These are phyloP conservation scores for Saccostrea echinata DNA, from an alignment of 1,140 invertebrate species.

Conservation along the genomic window DNA sequence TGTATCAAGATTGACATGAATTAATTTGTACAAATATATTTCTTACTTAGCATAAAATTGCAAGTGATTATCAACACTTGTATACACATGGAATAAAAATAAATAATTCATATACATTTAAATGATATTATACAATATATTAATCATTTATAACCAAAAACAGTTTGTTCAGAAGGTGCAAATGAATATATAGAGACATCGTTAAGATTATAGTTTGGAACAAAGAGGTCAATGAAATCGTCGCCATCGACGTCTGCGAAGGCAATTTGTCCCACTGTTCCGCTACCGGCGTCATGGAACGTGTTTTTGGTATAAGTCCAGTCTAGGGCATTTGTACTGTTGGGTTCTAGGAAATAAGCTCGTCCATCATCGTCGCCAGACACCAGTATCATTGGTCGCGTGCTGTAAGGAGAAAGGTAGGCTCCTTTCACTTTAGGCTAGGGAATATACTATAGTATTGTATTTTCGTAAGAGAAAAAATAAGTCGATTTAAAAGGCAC, in stretches of 20 bases:
- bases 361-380: slow-evolving; percentile 79
- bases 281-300: slow-evolving; percentile 53
- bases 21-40: no score
- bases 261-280: slow-evolving; percentile 71
- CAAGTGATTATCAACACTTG: no score
- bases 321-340: slow-evolving; percentile 66
- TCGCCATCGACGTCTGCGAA: slow-evolving; percentile 76
- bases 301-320: slow-evolving; percentile 74
- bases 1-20: no score
- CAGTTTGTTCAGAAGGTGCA: slow-evolving; percentile 21
- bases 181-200: slow-evolving; percentile 59
- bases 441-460: no score
- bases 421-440: no score
- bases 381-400: slow-evolving; percentile 74
- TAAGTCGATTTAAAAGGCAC: no score
- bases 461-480: no score
- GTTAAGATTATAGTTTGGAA: slow-evolving; percentile 73
- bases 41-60: no score
- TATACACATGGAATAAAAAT: no score
- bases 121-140: not conserved
- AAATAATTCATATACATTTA: no score
- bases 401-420: not conserved
- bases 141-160: not conserved
- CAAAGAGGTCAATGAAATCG: slow-evolving; percentile 76
- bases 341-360: slow-evolving; percentile 75